Evolutionary conservation across 2,797 vertebrate genomes (phyloP), one percentile per base, ranked within the genome.

Genomic region (Silurus aristotelis): DNA sequence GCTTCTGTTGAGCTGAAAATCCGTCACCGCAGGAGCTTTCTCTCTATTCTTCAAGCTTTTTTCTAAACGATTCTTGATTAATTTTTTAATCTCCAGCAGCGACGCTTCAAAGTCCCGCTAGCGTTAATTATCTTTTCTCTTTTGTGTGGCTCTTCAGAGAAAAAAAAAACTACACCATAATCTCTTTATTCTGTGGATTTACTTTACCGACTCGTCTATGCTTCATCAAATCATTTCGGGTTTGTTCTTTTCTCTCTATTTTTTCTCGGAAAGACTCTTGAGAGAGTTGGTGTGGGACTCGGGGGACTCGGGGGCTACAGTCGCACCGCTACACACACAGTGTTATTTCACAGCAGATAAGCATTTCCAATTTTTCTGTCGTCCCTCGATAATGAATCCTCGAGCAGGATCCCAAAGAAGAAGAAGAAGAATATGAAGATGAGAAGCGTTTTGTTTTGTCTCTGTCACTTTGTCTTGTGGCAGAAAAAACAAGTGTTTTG

Each of bases 361-460:
- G 84, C 85, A 71, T 25, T 88, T 89, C 80, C 75, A 90, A 87
- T 87, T 90, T 89, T 80, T 86, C 72, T 80, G 66, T 85, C 82
- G 80, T 89, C 88, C 86, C 82, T 85, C 71, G 72, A 86, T 87
- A 88, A 90, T 89, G 87, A 88, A 90, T 90, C 88, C 88, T 89
- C 77, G 85, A 82, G 84, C 80, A 78, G 83, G 75, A 83, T 85
- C 84, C 79, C 38, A 38, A 38, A 38, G 31, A 38, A 38, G 31
- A 31, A 88, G 55, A 85, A 84, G 83, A 73, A 68, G 56, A 70
- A 38, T 4, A 38, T 4, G 38, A 38, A 38, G 38, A 38, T 38
- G 38, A 38, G 38, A 38, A 38, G 38, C 38, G 38, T 38, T 4
- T 38, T 38, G 38, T 38, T 38, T 38, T 4, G 38, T 38, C 38